Percentiles rank a stretch among this genome's conserved stretches.
phyloP scores from a whole-genome alignment of 2,113 vertebrate species.

The Morone saxatilis region DNA sequence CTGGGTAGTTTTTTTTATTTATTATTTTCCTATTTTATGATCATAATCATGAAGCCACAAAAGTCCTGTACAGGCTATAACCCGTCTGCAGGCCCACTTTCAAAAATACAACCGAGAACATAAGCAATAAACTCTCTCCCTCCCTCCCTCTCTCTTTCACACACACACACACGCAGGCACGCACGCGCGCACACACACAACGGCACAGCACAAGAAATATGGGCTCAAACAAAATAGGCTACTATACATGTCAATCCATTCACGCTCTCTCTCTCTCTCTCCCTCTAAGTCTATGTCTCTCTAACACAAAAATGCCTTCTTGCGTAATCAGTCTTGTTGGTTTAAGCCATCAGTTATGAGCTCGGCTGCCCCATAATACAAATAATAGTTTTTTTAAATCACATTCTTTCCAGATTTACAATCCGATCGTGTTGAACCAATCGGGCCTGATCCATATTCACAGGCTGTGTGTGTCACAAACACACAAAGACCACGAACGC shows the following conservation, averaged over 20 bases:
- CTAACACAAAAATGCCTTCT: conserved; percentile 18
- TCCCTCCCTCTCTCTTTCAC: background rate
- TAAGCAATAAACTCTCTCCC: conserved; percentile 32
- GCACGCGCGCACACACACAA: background rate
- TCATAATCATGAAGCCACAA: conserved; percentile 48
- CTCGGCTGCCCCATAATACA: background rate
- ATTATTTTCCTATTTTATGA: conserved; percentile 42
- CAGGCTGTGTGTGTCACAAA: background rate
- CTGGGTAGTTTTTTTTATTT: background rate
- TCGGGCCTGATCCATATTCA: conserved; percentile 20
- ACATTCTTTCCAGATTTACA: conserved; percentile 32
- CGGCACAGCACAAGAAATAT: conserved; percentile 48
- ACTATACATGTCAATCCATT: conserved; percentile 59
- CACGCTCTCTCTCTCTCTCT: conserved; percentile 13
- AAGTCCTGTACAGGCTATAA: conserved; percentile 44
- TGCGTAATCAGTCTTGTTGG: conserved; percentile 48
- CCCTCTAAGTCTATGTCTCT: background rate
- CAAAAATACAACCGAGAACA: conserved; percentile 55
- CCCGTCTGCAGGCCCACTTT: conserved; percentile 39
- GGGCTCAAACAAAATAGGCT: conserved; percentile 60
- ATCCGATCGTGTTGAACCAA: background rate
- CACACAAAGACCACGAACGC: conserved; percentile 4
- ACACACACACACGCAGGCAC: background rate
- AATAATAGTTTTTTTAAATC: conserved; percentile 16
- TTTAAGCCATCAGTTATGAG: conserved; percentile 41